Conservation (phyloP, 2,888 invertebrate species). For the Theretra japonica region DNA sequence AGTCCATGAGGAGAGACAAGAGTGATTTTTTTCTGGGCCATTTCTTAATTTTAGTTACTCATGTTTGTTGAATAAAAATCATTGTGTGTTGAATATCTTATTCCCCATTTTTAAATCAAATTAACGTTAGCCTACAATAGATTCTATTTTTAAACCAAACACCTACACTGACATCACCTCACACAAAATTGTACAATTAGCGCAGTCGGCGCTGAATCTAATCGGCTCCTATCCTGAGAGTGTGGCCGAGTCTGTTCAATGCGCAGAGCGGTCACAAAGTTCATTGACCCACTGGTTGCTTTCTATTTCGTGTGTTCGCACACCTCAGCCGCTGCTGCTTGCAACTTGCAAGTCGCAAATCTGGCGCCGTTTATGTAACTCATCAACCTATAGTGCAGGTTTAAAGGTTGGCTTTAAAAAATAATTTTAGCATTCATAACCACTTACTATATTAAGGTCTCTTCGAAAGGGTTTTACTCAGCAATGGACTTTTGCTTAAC, state of each 20-base stretch:
- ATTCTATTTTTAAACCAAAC: not conserved
- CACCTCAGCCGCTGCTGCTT: constrained; percentile 32
- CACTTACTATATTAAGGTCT: not conserved
- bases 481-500: too few relatives aligned
- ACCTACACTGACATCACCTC: not conserved
- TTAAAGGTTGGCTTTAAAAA: not conserved
- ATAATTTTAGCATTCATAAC: not conserved
- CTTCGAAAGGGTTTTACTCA: too few relatives aligned
- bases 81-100: too few relatives aligned
- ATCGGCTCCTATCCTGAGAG: constrained; percentile 27
- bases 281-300: constrained; percentile 62
- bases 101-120: not conserved
- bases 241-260: constrained; percentile 36
- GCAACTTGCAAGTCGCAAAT: constrained; percentile 12
- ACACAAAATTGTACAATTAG: constrained; percentile 8
- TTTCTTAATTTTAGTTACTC: too few relatives aligned
- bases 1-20: too few relatives aligned
- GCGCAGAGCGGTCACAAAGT: constrained; percentile 50
- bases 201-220: not conserved
- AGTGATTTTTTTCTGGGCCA: too few relatives aligned
- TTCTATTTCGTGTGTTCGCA: constrained; percentile 67
- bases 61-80: too few relatives aligned
- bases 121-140: not conserved
- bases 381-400: not conserved
- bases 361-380: constrained; percentile 24